Base-by-base conservation (phyloP, 2,113 vertebrate genomes). In the Parus major region DNA sequence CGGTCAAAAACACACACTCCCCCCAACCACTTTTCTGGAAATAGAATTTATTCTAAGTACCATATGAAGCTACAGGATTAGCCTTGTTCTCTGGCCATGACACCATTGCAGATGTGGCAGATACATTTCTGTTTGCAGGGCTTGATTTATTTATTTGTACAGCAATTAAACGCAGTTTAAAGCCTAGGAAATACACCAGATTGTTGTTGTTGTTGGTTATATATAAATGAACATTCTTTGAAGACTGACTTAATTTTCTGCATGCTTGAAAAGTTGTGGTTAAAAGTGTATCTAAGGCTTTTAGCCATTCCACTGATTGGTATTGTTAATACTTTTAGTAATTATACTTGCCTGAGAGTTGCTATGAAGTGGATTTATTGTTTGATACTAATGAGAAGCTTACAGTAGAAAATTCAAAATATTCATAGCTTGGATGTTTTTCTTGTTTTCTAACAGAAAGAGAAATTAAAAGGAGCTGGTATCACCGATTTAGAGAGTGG, bases 391-490 rank as follows among this genome's bases (percentile, higher is more conserved):
- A 82, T 49, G 21, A 52, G 41, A 68, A 9, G 8, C 39, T 73
- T 81, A 16, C 8, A 49, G 19, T n/a, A 71, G 35, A 12, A 86
- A 59, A 17, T 59, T 76, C 14, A 64, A 57, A 86, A 49, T 70
- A 19, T 20, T 84, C 16, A 84, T 11, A 39, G 13, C 9, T 76
- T 57, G 57, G 47, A 4, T 77, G 8, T 61, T 80, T 33, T 85
- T 2, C n/a, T 80, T 63, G 6, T 42, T 96, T 92, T 79, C 71
- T 95, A n/a, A 84, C 95, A 99, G 99, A 98, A 97, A 91, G 97
- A 95, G 39, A 93, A 77, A 41, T 90, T 99, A 50, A 94, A 97
- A 75, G 97, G 96, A 44, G 95, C 98, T 13, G 97, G 94, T 91
- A 94, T 98, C 95, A 94, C 83, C 2, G 98, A 98, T 70, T 78